Base-by-base conservation (phyloP, 1,140 invertebrate species). In the Trichoplusia ni region DNA sequence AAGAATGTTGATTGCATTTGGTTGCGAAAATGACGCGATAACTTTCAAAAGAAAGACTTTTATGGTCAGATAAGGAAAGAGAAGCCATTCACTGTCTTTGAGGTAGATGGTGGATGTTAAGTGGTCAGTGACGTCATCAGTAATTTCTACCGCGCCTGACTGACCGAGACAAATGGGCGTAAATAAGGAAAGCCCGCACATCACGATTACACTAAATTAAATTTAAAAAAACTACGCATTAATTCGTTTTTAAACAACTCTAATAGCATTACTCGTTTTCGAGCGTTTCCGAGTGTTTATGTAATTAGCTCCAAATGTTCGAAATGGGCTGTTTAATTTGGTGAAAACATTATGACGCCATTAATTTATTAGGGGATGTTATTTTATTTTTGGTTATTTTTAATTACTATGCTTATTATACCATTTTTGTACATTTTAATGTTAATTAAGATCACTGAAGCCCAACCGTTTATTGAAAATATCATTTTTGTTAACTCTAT, bases 1-100 rank as follows among this genome's bases (percentile, higher is more conserved):
- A 73, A 66, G 62, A 27, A 63, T 49, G 29, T 74, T 67, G 71
- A 71, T 77, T 64, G 62, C 42, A 69, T 67, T 60, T 58, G 27
- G 38, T 40, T 29, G 47, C 19, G 63, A 61, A 72, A 70, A 69
- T 69, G 67, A 64, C 46, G 35, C 62, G 66, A 64, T 67, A 68
- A 69, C 68, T 78, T 73, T 65, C 53, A 23, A 64, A 59, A 63
- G 53, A 65, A 47, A 42, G 64, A 71, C 73, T 73, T 75, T 78
- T 75, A 79, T 73, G 76, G 71, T 44, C 68, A 67, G 65, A 73
- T 69, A 71, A 35, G 42, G 69, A 75, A 73, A 68, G 73, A 71
- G 47, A 29, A 44, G 46, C 59, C 64, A 63, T 69, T 78, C 63
- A 66, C 56, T 40, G 49, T 64, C 67, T 60, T 71, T 65, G 65